A percentile compares a stretch with the other conserved stretches of the same genome.
phyloP scores from a whole-genome alignment of 2,797 vertebrate species.

The Amniataba percoides region DNA sequence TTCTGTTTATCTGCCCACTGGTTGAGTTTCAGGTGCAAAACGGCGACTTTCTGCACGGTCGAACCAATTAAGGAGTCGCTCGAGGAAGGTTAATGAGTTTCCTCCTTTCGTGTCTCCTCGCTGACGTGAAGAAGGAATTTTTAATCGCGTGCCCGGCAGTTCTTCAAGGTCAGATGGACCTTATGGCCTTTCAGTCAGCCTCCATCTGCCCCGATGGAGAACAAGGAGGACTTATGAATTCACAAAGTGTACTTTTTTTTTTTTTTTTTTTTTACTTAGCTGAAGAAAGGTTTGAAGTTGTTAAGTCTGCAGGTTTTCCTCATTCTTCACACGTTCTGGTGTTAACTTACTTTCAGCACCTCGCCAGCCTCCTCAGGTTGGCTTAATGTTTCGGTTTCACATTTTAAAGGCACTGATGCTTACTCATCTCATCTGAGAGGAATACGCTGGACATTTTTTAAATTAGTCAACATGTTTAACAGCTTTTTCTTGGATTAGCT shows the following conservation, averaged over 20 bases:
- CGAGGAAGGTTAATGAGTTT: conserved; percentile 61
- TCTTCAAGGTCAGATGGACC: conserved; percentile 74
- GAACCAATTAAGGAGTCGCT: conserved; percentile 47
- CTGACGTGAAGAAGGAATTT: conserved; percentile 53
- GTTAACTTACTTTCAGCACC: conserved; percentile 48
- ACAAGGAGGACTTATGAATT: conserved; percentile 52
- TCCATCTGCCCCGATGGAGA: conserved; percentile 63
- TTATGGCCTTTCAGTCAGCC: conserved; percentile 68
- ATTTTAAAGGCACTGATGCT: not conserved
- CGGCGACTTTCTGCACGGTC: conserved; percentile 26
- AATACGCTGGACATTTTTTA: not conserved
- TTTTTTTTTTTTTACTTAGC: conserved; percentile 1
- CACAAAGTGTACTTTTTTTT: conserved; percentile 23
- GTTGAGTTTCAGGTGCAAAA: not conserved
- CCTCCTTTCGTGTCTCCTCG: conserved; percentile 43
- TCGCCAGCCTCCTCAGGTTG: conserved; percentile 20
- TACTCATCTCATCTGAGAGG: not conserved
- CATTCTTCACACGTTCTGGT: conserved; percentile 29
- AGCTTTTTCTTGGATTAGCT: too few relatives aligned
- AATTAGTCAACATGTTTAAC: not conserved
- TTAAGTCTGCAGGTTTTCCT: conserved; percentile 31
- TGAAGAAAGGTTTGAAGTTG: conserved; percentile 32
- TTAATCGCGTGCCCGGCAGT: conserved; percentile 57
- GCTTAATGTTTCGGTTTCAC: not conserved
- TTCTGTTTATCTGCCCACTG: conserved; percentile 4